Percentiles rank a stretch among this genome's conserved stretches.
Conservation (phyloP, 2,888 invertebrate species). For the Eledona agricola region DNA sequence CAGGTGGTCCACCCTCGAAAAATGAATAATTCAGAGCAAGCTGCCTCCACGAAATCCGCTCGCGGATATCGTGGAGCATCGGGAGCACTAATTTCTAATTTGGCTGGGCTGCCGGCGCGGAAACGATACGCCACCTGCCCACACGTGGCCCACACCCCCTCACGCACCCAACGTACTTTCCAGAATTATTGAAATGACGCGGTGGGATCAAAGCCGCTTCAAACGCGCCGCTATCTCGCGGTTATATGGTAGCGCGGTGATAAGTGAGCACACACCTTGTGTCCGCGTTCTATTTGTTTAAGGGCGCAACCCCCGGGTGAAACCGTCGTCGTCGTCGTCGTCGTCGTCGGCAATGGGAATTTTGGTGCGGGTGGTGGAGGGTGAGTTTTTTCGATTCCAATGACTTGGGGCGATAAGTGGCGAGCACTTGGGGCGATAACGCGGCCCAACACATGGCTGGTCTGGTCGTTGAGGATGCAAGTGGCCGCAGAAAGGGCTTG, state of each 20-base stretch:
- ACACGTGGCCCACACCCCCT: constrained; percentile 22
- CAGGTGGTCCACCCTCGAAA: constrained; percentile 39
- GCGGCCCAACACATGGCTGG: constrained; percentile 20
- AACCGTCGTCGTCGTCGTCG: constrained; percentile 20
- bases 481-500: constrained; percentile 24
- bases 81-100: constrained; percentile 45
- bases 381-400: constrained; percentile 6
- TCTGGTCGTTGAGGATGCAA: constrained; percentile 6
- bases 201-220: constrained; percentile 46
- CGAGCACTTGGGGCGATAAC: constrained; percentile 13
- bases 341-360: constrained; percentile 19
- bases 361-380: constrained; percentile 2
- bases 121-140: constrained; percentile 35
- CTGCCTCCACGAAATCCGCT: constrained; percentile 50
- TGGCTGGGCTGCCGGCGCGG: constrained; percentile 34
- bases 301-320: constrained; percentile 23
- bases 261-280: constrained; percentile 46
- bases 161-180: constrained; percentile 20
- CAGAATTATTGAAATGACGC: constrained; percentile 20
- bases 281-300: constrained; percentile 30
- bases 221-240: constrained; percentile 51
- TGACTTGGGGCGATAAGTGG: constrained; percentile 17
- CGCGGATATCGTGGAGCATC: constrained; percentile 45
- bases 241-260: constrained; percentile 53
- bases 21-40: constrained; percentile 55